These are phyloP conservation scores for Anagrus nilaparvatae DNA, from an alignment of 1,140 invertebrate species.

Conservation along the genomic window DNA sequence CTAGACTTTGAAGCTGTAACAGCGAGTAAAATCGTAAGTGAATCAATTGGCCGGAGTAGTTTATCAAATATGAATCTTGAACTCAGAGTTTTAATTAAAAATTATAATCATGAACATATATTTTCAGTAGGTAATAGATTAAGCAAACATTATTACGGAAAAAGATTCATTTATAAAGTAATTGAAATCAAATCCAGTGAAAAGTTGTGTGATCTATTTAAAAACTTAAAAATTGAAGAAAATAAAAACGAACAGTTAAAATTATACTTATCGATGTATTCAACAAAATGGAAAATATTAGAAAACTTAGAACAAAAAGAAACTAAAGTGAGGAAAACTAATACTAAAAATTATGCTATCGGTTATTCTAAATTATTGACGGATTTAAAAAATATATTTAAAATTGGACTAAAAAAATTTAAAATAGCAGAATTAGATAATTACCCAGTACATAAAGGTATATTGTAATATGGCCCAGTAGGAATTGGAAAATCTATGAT, in stretches of 20 bases:
- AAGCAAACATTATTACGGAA: conserved; percentile 41
- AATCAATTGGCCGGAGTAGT: conserved; percentile 28
- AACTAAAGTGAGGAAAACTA: conserved; percentile 18
- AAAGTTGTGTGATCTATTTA: conserved; percentile 26
- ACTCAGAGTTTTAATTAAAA: conserved; percentile 34
- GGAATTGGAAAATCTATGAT: conserved; percentile 84
- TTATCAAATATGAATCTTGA: conserved; percentile 29
- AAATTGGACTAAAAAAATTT: conserved; percentile 42
- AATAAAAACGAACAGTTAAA: conserved; percentile 23
- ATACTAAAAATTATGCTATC: conserved; percentile 41
- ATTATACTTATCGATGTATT: conserved; percentile 29
- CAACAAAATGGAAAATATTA: conserved; percentile 31
- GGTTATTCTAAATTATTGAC: conserved; percentile 49
- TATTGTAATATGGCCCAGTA: conserved; percentile 72
- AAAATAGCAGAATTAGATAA: conserved; percentile 33
- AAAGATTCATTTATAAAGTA: conserved; percentile 38
- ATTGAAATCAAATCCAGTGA: conserved; percentile 18
- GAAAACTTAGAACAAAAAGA: conserved; percentile 9
- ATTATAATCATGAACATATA: conserved; percentile 32
- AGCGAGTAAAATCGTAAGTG: conserved; percentile 33
- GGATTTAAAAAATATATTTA: conserved; percentile 46
- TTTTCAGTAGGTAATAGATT: conserved; percentile 35
- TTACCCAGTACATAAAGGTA: conserved; percentile 52
- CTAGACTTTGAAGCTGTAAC: conserved; percentile 20
- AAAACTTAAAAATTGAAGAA: conserved; percentile 28